Evolutionary conservation across 2,888 invertebrate genomes (phyloP), one percentile per base, ranked within the genome.

Genomic region (Strigamia transsilvanica): DNA sequence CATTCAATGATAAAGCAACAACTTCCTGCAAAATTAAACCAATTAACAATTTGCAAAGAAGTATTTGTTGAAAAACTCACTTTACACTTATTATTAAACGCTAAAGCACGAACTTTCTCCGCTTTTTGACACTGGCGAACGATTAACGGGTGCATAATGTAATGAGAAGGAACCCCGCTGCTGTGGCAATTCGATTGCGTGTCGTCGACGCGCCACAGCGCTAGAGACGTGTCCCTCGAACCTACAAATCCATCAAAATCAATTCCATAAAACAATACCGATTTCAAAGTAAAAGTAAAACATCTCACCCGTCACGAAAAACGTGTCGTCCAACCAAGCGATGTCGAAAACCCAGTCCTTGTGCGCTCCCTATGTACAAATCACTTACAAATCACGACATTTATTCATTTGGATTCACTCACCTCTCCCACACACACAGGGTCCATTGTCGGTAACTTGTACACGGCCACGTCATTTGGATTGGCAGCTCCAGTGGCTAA

Each of bases 261-360:
- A 13, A 61, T 23, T 56, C n/a, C 82, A n/a, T n/a, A n/a, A n/a
- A n/a, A n/a, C n/a, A n/a, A n/a, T n/a, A n/a, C n/a, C n/a, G n/a
- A n/a, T n/a, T n/a, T n/a, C n/a, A n/a, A n/a, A n/a, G n/a, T n/a
- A n/a, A n/a, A n/a, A n/a, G n/a, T n/a, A n/a, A n/a, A n/a, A n/a
- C n/a, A n/a, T n/a, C n/a, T n/a, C n/a, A n/a, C 88, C 97, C 7
- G 97, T 95, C 82, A 98, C 96, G 82, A 98, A 89, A 90, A 95
- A 97, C 88, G 97, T 94, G 88, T 98, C 98, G 88, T 98, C 98
- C 84, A 98, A 89, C 98, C 98, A 98, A 84, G 94, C 94, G 92
- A 97, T 93, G 87, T 98, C 98, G 87, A 90, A 92, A 84, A 96
- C 94, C 94, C 97, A 96, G 88, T 98, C 98, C 86, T 93, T 92